These are phyloP conservation scores for Pachypanchax playfairii DNA, from an alignment of 2,113 vertebrate genomes.

Conservation along the genomic window DNA sequence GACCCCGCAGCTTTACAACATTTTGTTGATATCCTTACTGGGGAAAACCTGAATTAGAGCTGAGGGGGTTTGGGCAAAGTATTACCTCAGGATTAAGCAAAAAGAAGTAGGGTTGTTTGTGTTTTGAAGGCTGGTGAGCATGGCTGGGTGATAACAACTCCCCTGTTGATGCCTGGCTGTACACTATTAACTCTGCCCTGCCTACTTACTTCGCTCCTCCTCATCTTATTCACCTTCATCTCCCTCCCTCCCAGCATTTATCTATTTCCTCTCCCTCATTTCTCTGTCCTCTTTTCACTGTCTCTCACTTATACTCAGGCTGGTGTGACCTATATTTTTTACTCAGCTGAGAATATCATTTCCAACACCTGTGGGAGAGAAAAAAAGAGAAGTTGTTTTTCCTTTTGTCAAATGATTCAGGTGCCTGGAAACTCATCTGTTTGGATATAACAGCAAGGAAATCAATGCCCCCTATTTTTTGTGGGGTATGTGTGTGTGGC, in stretches of 20 bases:
- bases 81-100: conserved; percentile 63
- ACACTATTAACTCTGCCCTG: conserved; percentile 53
- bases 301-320: conserved; percentile 25
- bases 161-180: conserved; percentile 47
- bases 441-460: conserved; percentile 55
- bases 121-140: conserved; percentile 64
- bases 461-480: conserved; percentile 23
- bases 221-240: conserved; percentile 66
- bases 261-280: conserved; percentile 33
- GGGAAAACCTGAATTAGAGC: conserved; percentile 40
- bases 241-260: conserved; percentile 48
- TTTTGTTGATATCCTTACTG: conserved; percentile 52
- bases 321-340: conserved; percentile 70
- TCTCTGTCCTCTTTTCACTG: conserved; percentile 22
- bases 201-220: conserved; percentile 35
- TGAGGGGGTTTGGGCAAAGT: conserved; percentile 30
- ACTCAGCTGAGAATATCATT: conserved; percentile 64
- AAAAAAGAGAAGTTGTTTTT: conserved; percentile 45
- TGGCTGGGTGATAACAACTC: conserved; percentile 65
- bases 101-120: conserved; percentile 53
- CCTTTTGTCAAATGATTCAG: conserved; percentile 50
- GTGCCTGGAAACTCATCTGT: conserved; percentile 57
- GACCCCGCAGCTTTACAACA: conserved; percentile 39
- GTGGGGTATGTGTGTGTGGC: no score
- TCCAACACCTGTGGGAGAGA: conserved; percentile 62